Evolutionary conservation across 2,113 vertebrate genomes (phyloP).

Genomic region (Engystomops pustulosus): DNA sequence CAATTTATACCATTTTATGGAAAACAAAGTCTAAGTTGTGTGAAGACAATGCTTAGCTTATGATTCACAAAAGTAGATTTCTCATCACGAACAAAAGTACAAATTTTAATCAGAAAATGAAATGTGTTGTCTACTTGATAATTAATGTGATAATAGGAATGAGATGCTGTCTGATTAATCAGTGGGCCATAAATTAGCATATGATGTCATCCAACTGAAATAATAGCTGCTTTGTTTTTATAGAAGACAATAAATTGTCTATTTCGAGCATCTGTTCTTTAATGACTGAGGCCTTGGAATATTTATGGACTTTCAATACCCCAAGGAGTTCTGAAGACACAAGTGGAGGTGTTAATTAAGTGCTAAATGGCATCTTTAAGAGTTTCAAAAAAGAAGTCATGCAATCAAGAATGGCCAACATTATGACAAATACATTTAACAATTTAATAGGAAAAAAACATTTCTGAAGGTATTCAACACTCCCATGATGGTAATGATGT

Average conservation of each 20-base stretch:
- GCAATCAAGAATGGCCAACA: neutral
- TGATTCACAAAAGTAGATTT: neutral
- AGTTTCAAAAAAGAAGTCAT: neutral
- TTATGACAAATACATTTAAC: no score
- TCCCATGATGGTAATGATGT: no score
- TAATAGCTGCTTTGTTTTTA: constrained; percentile 1
- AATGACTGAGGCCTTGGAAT: neutral
- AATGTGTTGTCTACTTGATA: constrained; percentile 32
- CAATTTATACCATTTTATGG: neutral
- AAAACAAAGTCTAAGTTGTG: neutral
- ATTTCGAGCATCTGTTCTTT: constrained; percentile 37
- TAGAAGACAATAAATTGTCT: constrained; percentile 41
- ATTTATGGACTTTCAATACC: constrained; percentile 17
- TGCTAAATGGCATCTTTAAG: constrained; percentile 39
- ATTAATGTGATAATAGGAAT: constrained; percentile 36
- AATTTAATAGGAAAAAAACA: no score
- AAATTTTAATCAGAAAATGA: constrained; percentile 31
- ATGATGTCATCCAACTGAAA: constrained; percentile 21
- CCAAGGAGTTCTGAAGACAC: constrained; percentile 16
- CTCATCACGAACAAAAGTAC: constrained; percentile 15
- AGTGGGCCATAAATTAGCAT: neutral
- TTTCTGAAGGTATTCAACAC: no score
- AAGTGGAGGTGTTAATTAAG: constrained; percentile 36
- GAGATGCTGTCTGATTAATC: constrained; percentile 32
- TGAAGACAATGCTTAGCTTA: neutral